Evolutionary conservation across 2,113 vertebrate species (phyloP), one percentile per base, ranked within the genome.

Genomic region (Entelurus aequoreus): DNA sequence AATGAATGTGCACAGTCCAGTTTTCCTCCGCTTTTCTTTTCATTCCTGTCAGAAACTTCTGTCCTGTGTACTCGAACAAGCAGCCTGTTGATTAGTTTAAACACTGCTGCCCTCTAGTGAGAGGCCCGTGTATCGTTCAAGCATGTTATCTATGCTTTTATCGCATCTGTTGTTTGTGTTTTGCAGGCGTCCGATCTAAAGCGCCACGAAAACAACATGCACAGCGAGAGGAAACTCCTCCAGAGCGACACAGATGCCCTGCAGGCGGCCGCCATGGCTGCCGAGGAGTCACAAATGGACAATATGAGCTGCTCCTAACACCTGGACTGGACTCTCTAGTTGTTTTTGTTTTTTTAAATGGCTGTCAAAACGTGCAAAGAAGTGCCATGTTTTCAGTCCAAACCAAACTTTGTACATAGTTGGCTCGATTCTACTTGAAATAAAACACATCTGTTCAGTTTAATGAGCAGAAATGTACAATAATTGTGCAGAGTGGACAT

Each of bases 141-240:
- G 28, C 28, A 28, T 28, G 28, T 28, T 28, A 28, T 28, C 28
- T 28, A 3, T 28, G 28, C 28, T 28, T 28, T 28, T 28, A 28
- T 2, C 28, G 28, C 28, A 28, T 28, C 54, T 1, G 14, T 28
- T 48, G 19, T 50, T n/a, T 61, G 28, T 36, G 11, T 53, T 19
- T 8, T 10, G 35, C 75, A 88, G 86, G 86, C 84, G 0, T 88
- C 86, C 0, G 86, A 88, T 47, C 73, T 88, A 47, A 88, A 88
- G 76, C 81, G 84, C 3, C 86, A 88, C 36, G 86, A 86, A 59
- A 88, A 86, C 78, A 88, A 88, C 84, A 88, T 88, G 86, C 86
- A 88, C 84, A 83, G 78, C 21, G 86, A 88, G 55, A 78, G 86
- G 69, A 88, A 88, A 42, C 66, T 79, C 5, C 71, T 84, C 28